Conservation (phyloP, 2,888 invertebrate genomes). For the Panzeria rudis region DNA sequence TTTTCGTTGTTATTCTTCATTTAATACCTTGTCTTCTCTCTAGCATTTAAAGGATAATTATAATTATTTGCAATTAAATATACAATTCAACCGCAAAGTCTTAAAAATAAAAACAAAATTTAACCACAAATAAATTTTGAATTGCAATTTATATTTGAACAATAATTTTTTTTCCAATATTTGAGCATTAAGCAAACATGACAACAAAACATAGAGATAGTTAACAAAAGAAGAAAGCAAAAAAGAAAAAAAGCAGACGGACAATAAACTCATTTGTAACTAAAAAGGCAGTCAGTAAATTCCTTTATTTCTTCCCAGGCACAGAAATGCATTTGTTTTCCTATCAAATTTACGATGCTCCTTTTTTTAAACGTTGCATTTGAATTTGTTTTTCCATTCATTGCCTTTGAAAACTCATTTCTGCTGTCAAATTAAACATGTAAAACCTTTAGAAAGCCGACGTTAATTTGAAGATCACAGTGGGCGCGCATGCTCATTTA, state of each 20-base stretch:
- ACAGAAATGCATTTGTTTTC: slow-evolving; percentile 1
- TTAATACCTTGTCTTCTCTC: not conserved
- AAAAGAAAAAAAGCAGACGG: slow-evolving; percentile 43
- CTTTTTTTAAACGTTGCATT: slow-evolving; percentile 60
- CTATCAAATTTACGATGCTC: slow-evolving; percentile 41
- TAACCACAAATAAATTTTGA: slow-evolving; percentile 62
- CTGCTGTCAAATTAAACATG: slow-evolving; percentile 66
- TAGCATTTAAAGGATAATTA: slow-evolving; percentile 71
- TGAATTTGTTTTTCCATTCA: slow-evolving; percentile 31
- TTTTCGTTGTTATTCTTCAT: not conserved
- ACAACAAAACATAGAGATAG: not conserved
- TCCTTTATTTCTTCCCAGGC: not conserved
- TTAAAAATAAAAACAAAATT: slow-evolving; percentile 25
- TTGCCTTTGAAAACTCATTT: slow-evolving; percentile 19
- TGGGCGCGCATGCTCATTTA: slow-evolving; percentile 70
- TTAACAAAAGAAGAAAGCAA: not conserved
- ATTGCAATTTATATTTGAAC: slow-evolving; percentile 31
- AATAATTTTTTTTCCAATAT: slow-evolving; percentile 8
- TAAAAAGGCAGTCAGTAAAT: slow-evolving; percentile 19
- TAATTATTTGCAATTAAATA: slow-evolving; percentile 71
- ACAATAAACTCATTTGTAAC: slow-evolving; percentile 54
- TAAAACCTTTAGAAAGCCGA: slow-evolving; percentile 43
- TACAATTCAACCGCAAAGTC: slow-evolving; percentile 66
- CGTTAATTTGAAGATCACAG: slow-evolving; percentile 56
- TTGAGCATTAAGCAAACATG: slow-evolving; percentile 18